Conservation (phyloP, 2,113 vertebrate species). For the Motacilla tschutschensis region DNA sequence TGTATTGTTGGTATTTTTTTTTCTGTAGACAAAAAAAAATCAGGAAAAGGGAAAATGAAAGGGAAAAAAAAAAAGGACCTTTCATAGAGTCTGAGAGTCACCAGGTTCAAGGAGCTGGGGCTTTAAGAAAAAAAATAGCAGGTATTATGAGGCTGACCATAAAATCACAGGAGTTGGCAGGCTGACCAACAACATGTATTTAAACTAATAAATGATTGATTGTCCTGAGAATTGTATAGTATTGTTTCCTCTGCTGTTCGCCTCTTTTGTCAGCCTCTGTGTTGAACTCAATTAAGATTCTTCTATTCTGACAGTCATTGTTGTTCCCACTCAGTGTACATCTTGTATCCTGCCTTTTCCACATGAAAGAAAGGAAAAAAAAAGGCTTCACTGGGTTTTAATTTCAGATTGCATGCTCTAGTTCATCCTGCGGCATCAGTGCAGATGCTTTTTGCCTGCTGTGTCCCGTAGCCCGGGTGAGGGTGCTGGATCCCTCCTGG, state of each 20-base stretch:
- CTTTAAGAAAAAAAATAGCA: constrained; percentile 38
- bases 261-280: constrained; percentile 52
- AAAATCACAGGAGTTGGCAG: constrained; percentile 32
- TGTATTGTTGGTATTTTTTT: neutral
- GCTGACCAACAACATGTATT: constrained; percentile 25
- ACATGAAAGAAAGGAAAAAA: neutral
- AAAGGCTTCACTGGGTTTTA: neutral
- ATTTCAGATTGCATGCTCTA: constrained; percentile 10
- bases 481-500: neutral
- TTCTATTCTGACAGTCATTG: constrained; percentile 47
- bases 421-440: neutral
- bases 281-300: constrained; percentile 56
- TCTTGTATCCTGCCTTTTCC: constrained; percentile 52
- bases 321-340: constrained; percentile 30
- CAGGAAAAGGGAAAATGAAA: neutral
- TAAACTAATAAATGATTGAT: constrained; percentile 59
- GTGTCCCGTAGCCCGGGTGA: neutral
- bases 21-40: neutral
- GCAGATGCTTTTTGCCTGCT: neutral
- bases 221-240: constrained; percentile 50
- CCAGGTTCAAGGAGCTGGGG: neutral
- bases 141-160: constrained; percentile 13
- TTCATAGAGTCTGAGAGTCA: neutral
- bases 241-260: constrained; percentile 53
- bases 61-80: neutral